Conservation (phyloP, 2,797 vertebrate species). For the Iguana delicatissima region DNA sequence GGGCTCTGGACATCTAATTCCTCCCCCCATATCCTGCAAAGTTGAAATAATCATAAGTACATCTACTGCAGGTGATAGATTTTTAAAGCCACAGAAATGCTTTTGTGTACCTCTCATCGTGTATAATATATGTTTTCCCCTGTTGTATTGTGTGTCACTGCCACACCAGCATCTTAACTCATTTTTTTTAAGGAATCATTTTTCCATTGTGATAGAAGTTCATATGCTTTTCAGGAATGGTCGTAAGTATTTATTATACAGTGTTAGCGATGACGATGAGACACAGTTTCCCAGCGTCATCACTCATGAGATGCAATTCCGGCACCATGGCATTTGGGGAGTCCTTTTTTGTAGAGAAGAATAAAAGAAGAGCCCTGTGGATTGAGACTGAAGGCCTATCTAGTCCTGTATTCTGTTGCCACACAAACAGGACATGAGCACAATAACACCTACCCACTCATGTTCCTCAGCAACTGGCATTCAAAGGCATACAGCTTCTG, state of each 20-base stretch:
- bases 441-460: not conserved
- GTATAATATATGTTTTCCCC: not conserved
- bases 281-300: not conserved
- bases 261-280: not conserved
- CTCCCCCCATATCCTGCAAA: conserved; percentile 11
- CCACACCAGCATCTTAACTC: not conserved
- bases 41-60: conserved; percentile 45
- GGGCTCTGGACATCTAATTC: conserved; percentile 41
- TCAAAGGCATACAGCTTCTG: not conserved
- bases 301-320: not conserved
- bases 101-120: not conserved
- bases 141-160: not conserved
- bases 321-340: too few relatives aligned
- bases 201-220: not conserved
- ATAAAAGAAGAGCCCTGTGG: not conserved
- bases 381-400: not conserved
- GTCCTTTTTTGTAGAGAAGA: not conserved
- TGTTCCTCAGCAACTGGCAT: not conserved
- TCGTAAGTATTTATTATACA: not conserved
- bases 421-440: not conserved
- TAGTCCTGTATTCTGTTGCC: not conserved
- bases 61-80: not conserved
- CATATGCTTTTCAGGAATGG: not conserved
- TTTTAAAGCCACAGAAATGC: not conserved
- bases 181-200: not conserved